phyloP scores from a whole-genome alignment of 2,888 invertebrate genomes.

The Proisotoma minuta region DNA sequence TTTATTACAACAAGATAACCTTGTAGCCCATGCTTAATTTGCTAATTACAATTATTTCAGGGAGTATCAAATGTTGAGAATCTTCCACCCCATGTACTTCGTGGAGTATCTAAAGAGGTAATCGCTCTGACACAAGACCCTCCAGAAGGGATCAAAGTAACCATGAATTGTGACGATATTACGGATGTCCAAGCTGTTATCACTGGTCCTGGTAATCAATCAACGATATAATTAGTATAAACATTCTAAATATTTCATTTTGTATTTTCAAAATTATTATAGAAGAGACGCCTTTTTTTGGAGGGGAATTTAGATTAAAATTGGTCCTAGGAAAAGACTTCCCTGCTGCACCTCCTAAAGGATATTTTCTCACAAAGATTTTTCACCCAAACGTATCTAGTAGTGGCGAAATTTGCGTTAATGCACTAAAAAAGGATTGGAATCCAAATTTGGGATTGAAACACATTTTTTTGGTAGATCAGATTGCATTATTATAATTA shows the following conservation, averaged over 20 bases:
- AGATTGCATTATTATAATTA: background rate
- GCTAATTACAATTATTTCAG: conserved; percentile 32
- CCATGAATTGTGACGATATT: conserved; percentile 85
- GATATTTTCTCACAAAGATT: conserved; percentile 85
- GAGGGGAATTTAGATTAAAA: conserved; percentile 84
- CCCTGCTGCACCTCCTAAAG: conserved; percentile 86
- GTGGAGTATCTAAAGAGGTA: conserved; percentile 82
- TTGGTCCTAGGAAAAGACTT: conserved; percentile 86
- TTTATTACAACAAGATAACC: background rate
- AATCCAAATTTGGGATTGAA: conserved; percentile 90
- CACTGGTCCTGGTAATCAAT: conserved; percentile 71
- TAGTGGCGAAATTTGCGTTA: conserved; percentile 94
- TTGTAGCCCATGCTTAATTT: background rate
- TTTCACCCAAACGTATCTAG: conserved; percentile 94
- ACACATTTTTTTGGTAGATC: conserved; percentile 77
- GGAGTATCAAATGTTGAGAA: conserved; percentile 90
- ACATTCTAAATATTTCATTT: background rate
- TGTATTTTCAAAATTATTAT: conserved; percentile 40
- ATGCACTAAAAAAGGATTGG: conserved; percentile 95
- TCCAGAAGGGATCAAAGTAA: conserved; percentile 85
- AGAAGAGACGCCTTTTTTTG: conserved; percentile 87
- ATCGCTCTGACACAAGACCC: conserved; percentile 74
- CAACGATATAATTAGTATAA: conserved; percentile 7
- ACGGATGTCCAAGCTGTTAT: conserved; percentile 89
- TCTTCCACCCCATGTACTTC: conserved; percentile 84